Evolutionary conservation across 1,140 invertebrate species (phyloP).

Genomic region (Micrasema longulum): DNA sequence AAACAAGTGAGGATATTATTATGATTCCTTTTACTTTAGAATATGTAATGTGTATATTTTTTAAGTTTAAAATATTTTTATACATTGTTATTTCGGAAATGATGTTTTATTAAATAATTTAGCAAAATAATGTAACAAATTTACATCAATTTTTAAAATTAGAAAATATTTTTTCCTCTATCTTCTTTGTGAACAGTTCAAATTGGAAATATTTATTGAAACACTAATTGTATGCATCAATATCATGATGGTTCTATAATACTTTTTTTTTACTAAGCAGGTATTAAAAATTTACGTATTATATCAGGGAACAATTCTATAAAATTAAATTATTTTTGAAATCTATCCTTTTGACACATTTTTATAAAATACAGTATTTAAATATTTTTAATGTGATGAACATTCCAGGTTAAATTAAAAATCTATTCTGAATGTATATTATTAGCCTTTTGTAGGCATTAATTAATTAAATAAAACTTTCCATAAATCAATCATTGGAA

Average conservation of each 20-base stretch:
- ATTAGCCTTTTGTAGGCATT: slow-evolving; percentile 8
- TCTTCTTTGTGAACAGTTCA: too few relatives aligned
- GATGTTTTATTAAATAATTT: slow-evolving; percentile 14
- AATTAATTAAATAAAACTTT: too few relatives aligned
- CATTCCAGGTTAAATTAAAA: slow-evolving; percentile 22
- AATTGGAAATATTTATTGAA: too few relatives aligned
- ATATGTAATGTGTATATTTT: slow-evolving; percentile 3
- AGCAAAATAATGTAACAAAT: neutral
- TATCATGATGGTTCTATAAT: too few relatives aligned
- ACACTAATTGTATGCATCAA: too few relatives aligned
- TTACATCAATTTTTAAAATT: too few relatives aligned
- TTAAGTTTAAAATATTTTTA: slow-evolving; percentile 38
- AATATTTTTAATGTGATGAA: slow-evolving; percentile 27
- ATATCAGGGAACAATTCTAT: slow-evolving; percentile 27
- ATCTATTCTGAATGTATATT: slow-evolving; percentile 1
- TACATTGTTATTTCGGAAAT: slow-evolving; percentile 28
- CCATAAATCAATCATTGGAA: neutral
- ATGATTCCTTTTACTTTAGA: neutral
- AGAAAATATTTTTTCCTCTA: too few relatives aligned
- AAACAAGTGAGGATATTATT: slow-evolving; percentile 4
- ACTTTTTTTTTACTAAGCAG: neutral
- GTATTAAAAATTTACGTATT: slow-evolving; percentile 11
- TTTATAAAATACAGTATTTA: slow-evolving; percentile 23
- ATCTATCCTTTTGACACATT: slow-evolving; percentile 11
- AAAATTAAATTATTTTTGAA: slow-evolving; percentile 13